phyloP scores from a whole-genome alignment of 2,113 vertebrate species.

The Peromyscus leucopus region DNA sequence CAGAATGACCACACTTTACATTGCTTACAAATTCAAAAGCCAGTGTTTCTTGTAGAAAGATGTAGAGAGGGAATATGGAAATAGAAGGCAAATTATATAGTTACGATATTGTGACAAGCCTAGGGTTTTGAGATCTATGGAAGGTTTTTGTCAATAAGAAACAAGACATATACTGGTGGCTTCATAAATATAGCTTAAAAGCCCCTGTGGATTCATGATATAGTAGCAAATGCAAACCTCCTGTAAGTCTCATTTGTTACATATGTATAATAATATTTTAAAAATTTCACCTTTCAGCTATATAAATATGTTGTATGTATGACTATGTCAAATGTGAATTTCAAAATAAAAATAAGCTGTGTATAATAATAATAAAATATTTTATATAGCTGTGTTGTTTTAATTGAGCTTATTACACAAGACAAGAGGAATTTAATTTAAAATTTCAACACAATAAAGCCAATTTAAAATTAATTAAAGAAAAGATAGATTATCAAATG shows the following conservation, averaged over 20 bases:
- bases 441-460: background rate
- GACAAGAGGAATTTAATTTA: background rate
- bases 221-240: background rate
- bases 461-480: background rate
- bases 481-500: background rate
- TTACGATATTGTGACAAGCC: background rate
- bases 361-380: background rate
- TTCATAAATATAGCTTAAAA: background rate
- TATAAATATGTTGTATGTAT: background rate
- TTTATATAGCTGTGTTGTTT: background rate
- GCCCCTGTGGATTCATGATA: background rate
- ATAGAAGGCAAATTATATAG: background rate
- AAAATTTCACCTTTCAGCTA: background rate
- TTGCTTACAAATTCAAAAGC: conserved; percentile 34
- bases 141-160: background rate
- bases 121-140: too few relatives aligned
- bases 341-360: background rate
- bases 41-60: background rate
- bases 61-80: fast-evolving
- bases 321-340: background rate
- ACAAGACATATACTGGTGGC: background rate
- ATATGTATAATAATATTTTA: too few relatives aligned
- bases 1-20: background rate
- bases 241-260: background rate
- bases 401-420: background rate